Base-by-base conservation (phyloP, 2,113 vertebrate genomes). In the Coreoperca whiteheadi region DNA sequence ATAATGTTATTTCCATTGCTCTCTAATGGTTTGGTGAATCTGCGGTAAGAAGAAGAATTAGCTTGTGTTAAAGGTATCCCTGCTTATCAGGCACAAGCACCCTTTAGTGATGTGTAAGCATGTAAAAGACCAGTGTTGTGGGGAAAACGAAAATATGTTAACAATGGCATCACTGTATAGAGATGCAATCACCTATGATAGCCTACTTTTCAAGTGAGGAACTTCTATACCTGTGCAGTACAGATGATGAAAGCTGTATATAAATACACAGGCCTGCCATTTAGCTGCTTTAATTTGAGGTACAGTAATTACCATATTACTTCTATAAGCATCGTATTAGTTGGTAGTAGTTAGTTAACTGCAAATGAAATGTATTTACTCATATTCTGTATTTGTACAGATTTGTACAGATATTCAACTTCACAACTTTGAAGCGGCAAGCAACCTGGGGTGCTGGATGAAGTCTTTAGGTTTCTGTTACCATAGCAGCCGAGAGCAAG, bases 401-500 rank as follows among this genome's bases (percentile, higher is more conserved):
- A 54, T 41, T 69, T 75, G 16, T 39, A 77, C 57, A 39, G 18
- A 32, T 43, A 65, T 71, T 57, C 11, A 46, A n/a, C 48, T 64
- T 65, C 15, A 84, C 63, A 74, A 30, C 15, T 60, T 64, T 59
- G 21, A 74, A 20, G 25, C 68, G 16, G 28, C 16, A 76, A 57
- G n/a, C 69, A 76, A 32, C 61, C 12, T 46, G 21, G 9, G 14
- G 32, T 71, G 67, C 50, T 34, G 6, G 50, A 67, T 64, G 50
- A 64, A 83, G 34, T 69, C 63, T 74, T 61, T 73, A 20, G 50
- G 5, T 69, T 65, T 66, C 74, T 82, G 82, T 89, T 87, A 43
- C 76, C 81, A 87, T 88, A 77, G 88, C 34, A 93, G 83, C 85
- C 6, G 0, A 28, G 30, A 59, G 46, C 65, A 51, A 81, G 30